Percentiles rank a stretch among this genome's conserved stretches.
These are phyloP conservation scores for Rugalucina vietnamica DNA, from an alignment of 2,888 invertebrate species.

Conservation along the genomic window DNA sequence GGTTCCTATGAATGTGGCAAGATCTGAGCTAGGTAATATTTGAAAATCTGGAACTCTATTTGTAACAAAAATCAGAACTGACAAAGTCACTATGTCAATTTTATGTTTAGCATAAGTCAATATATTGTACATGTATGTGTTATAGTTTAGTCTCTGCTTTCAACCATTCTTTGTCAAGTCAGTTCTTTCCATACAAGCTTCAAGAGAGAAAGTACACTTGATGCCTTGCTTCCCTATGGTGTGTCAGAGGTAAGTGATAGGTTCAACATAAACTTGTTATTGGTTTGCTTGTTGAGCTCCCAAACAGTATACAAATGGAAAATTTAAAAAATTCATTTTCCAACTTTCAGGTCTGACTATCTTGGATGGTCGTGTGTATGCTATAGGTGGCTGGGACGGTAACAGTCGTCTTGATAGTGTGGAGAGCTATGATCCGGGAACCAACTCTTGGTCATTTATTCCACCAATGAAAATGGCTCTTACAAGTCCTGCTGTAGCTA, in stretches of 20 bases:
- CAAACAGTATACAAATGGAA: background rate
- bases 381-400: conserved; percentile 86
- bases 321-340: background rate
- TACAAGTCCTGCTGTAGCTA: conserved; percentile 85
- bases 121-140: too few relatives aligned
- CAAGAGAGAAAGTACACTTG: too few relatives aligned
- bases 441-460: conserved; percentile 84
- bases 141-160: too few relatives aligned
- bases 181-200: too few relatives aligned
- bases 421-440: conserved; percentile 84
- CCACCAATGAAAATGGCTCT: conserved; percentile 85
- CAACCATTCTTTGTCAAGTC: too few relatives aligned
- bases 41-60: too few relatives aligned
- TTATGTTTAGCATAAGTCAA: too few relatives aligned
- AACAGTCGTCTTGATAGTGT: conserved; percentile 84
- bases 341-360: conserved; percentile 83
- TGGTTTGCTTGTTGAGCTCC: background rate
- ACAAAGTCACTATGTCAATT: too few relatives aligned
- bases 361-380: conserved; percentile 85
- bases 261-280: background rate
- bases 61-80: too few relatives aligned
- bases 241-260: too few relatives aligned
- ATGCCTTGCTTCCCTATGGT: too few relatives aligned
- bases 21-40: conserved; percentile 85
- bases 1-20: conserved; percentile 84